phyloP scores from a whole-genome alignment of 2,797 vertebrate species.

The Crocodylus rhombifer region DNA sequence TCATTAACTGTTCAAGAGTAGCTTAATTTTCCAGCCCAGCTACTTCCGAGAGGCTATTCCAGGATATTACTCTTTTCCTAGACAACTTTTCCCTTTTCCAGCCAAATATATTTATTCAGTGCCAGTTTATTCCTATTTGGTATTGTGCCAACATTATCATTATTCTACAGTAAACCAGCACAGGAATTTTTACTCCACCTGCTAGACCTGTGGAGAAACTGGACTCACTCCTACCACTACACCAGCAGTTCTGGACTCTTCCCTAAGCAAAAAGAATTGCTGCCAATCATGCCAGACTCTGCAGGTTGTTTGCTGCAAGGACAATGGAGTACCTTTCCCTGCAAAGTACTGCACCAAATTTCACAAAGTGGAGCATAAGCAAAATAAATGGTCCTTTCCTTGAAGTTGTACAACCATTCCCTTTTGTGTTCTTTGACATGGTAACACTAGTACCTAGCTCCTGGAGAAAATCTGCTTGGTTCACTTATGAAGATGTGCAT shows the following conservation, averaged over 20 bases:
- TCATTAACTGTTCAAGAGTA: not conserved
- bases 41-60: accelerated
- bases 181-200: slow-evolving; percentile 5
- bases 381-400: slow-evolving; percentile 64
- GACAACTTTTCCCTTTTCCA: not conserved
- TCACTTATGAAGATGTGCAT: slow-evolving; percentile 49
- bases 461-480: slow-evolving; percentile 55
- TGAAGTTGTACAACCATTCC: slow-evolving; percentile 28
- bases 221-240: not conserved
- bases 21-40: not conserved
- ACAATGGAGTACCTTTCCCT: slow-evolving; percentile 32
- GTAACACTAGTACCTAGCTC: slow-evolving; percentile 48
- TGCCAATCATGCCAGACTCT: not conserved
- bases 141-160: not conserved
- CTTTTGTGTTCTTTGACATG: not conserved
- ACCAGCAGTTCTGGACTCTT: not conserved
- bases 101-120: not conserved
- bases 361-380: slow-evolving; percentile 54
- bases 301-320: not conserved
- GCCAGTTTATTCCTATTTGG: not conserved
- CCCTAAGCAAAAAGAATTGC: not conserved
- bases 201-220: not conserved
- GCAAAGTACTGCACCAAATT: slow-evolving; percentile 26
- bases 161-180: not conserved
- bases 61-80: not conserved